A percentile compares a stretch with the other conserved stretches of the same genome.
Conservation (phyloP, 1,140 invertebrate genomes). For the Papilio polytes region DNA sequence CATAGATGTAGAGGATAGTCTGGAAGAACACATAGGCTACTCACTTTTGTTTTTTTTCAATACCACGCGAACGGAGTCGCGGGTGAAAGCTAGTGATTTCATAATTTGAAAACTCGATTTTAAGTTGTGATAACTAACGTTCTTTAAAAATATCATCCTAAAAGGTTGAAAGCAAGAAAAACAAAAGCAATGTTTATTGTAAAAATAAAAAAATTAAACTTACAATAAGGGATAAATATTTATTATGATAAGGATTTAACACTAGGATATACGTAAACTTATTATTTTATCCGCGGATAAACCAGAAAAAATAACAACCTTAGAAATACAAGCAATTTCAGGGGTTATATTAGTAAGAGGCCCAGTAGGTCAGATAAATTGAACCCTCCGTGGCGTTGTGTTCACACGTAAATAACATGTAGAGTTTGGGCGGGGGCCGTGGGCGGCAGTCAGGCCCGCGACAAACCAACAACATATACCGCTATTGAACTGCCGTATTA, state of each 20-base stretch:
- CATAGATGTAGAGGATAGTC: no score
- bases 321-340: constrained; percentile 56
- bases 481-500: constrained; percentile 26
- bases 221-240: background rate
- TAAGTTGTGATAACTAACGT: no score
- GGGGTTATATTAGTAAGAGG: constrained; percentile 78
- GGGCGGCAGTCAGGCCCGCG: constrained; percentile 50
- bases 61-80: no score
- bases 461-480: constrained; percentile 34
- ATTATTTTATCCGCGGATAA: constrained; percentile 34
- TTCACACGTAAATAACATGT: constrained; percentile 84
- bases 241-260: constrained; percentile 11
- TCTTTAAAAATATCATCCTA: no score
- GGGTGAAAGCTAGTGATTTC: no score
- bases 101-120: no score
- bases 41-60: no score
- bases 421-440: constrained; percentile 71
- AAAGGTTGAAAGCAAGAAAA: no score
- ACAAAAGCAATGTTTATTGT: no score
- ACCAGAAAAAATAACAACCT: constrained; percentile 50
- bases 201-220: background rate
- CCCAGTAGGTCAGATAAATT: constrained; percentile 83
- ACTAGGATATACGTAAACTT: background rate
- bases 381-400: constrained; percentile 79
- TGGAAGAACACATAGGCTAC: no score